phyloP scores from a whole-genome alignment of 2,113 vertebrate genomes.

The Telmatochromis sp. region DNA sequence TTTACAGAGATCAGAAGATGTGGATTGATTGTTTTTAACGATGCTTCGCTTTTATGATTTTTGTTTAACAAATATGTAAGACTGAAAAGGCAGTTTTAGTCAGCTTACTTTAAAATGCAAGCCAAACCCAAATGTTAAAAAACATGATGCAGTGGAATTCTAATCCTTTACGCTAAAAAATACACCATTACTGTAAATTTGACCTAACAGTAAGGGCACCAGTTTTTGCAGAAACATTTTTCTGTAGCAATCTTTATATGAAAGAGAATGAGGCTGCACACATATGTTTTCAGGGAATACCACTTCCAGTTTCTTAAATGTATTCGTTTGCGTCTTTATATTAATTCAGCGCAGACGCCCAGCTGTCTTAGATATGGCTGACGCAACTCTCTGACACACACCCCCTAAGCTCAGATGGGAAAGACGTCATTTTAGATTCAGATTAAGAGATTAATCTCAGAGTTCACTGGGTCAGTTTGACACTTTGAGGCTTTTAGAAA shows the following conservation, averaged over 20 bases:
- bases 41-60: neutral
- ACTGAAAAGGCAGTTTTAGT: fast-evolving
- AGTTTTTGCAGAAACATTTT: neutral
- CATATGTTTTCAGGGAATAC: neutral
- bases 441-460: neutral
- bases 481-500: neutral
- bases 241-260: neutral
- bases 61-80: neutral
- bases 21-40: neutral
- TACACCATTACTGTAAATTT: neutral
- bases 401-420: neutral
- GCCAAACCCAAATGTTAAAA: neutral
- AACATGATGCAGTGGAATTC: neutral
- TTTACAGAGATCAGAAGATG: neutral
- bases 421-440: neutral
- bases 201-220: neutral
- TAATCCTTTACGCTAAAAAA: neutral
- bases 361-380: neutral
- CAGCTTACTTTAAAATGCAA: neutral
- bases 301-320: neutral
- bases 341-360: neutral
- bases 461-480: neutral
- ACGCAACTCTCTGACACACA: neutral
- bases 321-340: neutral
- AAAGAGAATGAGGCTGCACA: neutral